Percentiles rank a stretch among this genome's conserved stretches.
These are phyloP conservation scores for Eurypyga helias DNA, from an alignment of 2,113 vertebrate genomes.

Conservation along the genomic window DNA sequence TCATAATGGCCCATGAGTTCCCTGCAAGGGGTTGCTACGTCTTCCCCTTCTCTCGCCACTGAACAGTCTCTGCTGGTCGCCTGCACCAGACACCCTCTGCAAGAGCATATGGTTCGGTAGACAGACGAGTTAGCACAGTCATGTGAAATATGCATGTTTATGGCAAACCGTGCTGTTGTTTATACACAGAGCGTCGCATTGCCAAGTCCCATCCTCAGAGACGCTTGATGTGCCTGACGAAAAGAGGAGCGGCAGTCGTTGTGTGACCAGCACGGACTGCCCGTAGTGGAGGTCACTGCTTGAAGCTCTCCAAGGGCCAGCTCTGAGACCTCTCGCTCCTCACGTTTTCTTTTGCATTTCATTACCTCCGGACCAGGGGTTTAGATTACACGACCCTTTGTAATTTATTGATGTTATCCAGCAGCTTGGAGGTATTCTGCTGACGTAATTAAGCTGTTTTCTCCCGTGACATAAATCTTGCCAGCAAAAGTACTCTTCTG, in stretches of 20 bases:
- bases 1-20: background rate
- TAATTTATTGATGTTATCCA: background rate
- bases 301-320: background rate
- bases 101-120: background rate
- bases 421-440: background rate
- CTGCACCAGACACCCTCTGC: background rate
- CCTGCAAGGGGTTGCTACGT: too few relatives aligned
- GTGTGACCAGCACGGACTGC: background rate
- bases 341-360: background rate
- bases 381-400: background rate
- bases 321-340: background rate
- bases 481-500: background rate
- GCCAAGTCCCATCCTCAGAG: background rate
- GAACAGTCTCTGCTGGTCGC: background rate
- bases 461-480: conserved; percentile 9
- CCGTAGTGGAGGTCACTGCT: fast-evolving
- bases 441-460: background rate
- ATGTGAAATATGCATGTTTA: background rate
- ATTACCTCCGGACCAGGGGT: background rate
- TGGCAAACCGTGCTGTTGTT: background rate
- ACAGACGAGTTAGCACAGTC: background rate
- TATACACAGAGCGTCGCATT: background rate
- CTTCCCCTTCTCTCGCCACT: background rate
- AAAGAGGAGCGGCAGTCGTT: background rate
- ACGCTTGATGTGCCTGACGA: background rate